A percentile compares a stretch with the other conserved stretches of the same genome.
phyloP scores from a whole-genome alignment of 2,113 vertebrate species.

The Oxyruncus cristatus region DNA sequence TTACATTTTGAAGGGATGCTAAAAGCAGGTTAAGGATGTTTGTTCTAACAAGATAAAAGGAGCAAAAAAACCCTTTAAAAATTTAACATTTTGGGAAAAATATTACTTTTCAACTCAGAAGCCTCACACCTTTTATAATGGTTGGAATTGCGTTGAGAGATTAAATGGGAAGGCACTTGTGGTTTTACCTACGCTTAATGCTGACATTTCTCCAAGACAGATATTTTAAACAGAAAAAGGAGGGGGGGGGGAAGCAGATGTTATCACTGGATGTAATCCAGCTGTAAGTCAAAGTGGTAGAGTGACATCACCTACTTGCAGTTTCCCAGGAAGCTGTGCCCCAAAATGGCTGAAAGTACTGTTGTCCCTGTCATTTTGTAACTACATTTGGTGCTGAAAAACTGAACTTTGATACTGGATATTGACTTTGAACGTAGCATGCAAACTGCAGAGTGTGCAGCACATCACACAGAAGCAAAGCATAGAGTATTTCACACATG shows the following conservation, averaged over 20 bases:
- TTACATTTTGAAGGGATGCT: neutral
- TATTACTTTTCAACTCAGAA: neutral
- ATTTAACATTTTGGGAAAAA: neutral
- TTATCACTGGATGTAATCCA: neutral
- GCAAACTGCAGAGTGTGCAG: neutral
- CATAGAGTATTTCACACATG: neutral
- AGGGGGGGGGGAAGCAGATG: rapidly evolving
- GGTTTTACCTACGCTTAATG: neutral
- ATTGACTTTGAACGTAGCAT: neutral
- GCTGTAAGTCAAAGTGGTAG: neutral
- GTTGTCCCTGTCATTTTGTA: neutral
- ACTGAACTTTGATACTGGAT: neutral
- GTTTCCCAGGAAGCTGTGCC: neutral
- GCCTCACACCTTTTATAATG: neutral
- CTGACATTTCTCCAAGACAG: neutral
- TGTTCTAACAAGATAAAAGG: neutral
- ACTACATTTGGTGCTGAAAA: neutral
- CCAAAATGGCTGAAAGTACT: neutral
- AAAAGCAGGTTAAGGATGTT: neutral
- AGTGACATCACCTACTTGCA: rapidly evolving
- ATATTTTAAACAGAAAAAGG: neutral
- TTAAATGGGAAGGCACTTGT: neutral
- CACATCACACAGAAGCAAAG: neutral
- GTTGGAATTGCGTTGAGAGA: neutral
- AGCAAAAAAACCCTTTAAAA: neutral